Evolutionary conservation across 1,140 invertebrate species (phyloP).

Genomic region (Drosophila oshimai): DNA sequence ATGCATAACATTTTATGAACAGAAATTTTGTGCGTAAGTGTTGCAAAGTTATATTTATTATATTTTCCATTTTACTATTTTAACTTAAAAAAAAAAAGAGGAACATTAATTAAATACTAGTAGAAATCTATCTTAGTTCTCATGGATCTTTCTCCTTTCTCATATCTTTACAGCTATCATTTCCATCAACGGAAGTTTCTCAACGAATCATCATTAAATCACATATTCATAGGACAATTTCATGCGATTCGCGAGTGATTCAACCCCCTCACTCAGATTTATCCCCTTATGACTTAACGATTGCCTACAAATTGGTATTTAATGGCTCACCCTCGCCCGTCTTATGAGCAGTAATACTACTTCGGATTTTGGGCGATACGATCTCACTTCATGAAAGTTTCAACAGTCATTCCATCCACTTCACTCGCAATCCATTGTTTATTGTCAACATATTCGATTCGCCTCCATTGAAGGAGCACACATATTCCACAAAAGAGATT

Average conservation of each 20-base stretch:
- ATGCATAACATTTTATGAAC: too few species aligned
- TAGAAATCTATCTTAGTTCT: background rate
- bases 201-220: constrained; percentile 22
- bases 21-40: too few species aligned
- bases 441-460: constrained; percentile 54
- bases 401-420: constrained; percentile 54
- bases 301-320: constrained; percentile 64
- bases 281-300: constrained; percentile 45
- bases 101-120: background rate
- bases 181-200: constrained; percentile 16
- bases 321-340: constrained; percentile 34
- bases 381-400: constrained; percentile 76
- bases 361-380: constrained; percentile 34
- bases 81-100: background rate
- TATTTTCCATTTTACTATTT: background rate
- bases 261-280: background rate
- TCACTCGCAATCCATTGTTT: constrained; percentile 51
- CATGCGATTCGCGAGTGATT: constrained; percentile 1
- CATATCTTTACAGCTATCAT: background rate
- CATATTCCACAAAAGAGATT: constrained; percentile 29
- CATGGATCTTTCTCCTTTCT: background rate
- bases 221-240: constrained; percentile 38
- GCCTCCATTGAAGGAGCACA: constrained; percentile 12
- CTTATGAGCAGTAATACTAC: constrained; percentile 14
- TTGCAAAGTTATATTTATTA: background rate